phyloP scores from a whole-genome alignment of 2,797 vertebrate species.

The Hypotaenidia okinawae region DNA sequence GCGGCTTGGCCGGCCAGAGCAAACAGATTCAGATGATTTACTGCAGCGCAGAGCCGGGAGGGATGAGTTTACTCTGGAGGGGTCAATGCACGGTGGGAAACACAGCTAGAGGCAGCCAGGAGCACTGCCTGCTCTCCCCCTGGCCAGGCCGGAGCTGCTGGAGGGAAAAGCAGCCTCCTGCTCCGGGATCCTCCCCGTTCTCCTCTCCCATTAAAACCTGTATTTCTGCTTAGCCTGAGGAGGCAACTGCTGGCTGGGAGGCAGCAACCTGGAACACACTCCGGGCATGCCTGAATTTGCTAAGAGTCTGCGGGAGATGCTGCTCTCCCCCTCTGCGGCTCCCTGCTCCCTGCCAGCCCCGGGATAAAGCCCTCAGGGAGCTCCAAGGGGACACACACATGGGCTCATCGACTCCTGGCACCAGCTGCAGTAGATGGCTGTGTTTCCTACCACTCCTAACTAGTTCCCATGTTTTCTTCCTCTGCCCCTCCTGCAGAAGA shows the following conservation, averaged over 20 bases:
- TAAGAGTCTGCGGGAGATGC: neutral
- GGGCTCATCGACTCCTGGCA: neutral
- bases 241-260: neutral
- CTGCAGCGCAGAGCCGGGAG: accelerated
- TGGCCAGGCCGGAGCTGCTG: accelerated
- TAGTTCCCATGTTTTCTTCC: neutral
- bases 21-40: neutral
- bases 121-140: neutral
- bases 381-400: neutral
- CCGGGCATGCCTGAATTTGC: constrained; percentile 45
- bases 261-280: neutral
- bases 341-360: neutral
- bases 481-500: neutral
- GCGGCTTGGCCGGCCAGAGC: neutral
- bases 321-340: neutral
- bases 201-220: constrained; percentile 13
- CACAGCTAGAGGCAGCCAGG: accelerated
- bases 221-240: constrained; percentile 35
- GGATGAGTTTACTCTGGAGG: neutral
- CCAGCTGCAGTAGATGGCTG: neutral
- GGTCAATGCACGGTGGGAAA: neutral
- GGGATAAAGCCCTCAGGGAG: neutral
- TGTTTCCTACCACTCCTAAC: neutral
- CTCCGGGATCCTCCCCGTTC: neutral
- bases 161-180: neutral